phyloP scores from a whole-genome alignment of 2,113 vertebrate genomes.

The Semnopithecus entellus region DNA sequence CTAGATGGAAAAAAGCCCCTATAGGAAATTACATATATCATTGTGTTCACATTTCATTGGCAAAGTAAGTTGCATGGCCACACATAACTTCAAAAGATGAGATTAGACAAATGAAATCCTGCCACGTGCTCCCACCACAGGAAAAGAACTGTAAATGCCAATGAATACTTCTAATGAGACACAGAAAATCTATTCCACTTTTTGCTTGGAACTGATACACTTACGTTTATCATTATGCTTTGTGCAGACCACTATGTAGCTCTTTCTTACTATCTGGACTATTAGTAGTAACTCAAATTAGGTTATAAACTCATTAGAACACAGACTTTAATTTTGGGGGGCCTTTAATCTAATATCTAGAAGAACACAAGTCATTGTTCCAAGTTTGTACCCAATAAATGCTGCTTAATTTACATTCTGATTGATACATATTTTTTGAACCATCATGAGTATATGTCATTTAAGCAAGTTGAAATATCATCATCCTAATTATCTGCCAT shows the following conservation, averaged over 20 bases:
- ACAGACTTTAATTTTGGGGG: background rate
- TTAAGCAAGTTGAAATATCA: background rate
- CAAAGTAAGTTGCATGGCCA: background rate
- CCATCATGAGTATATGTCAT: background rate
- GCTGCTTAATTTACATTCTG: background rate
- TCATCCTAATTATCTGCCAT: background rate
- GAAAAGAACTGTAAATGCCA: background rate
- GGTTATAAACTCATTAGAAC: background rate
- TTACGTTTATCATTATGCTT: background rate
- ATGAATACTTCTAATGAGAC: background rate
- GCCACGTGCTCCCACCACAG: fast-evolving
- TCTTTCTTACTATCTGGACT: background rate
- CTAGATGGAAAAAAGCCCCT: background rate
- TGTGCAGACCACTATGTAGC: background rate
- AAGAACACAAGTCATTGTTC: background rate
- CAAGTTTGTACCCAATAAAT: background rate
- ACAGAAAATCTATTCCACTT: background rate
- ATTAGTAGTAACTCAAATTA: background rate
- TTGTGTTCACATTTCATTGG: background rate
- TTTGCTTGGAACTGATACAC: background rate
- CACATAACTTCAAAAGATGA: background rate
- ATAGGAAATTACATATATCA: background rate
- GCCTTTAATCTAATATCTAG: background rate
- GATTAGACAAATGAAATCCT: background rate
- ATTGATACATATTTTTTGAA: background rate